Percentiles rank a stretch among this genome's conserved stretches.
These are phyloP conservation scores for Eulemur rufifrons DNA, from an alignment of 2,113 vertebrate genomes.

Conservation along the genomic window DNA sequence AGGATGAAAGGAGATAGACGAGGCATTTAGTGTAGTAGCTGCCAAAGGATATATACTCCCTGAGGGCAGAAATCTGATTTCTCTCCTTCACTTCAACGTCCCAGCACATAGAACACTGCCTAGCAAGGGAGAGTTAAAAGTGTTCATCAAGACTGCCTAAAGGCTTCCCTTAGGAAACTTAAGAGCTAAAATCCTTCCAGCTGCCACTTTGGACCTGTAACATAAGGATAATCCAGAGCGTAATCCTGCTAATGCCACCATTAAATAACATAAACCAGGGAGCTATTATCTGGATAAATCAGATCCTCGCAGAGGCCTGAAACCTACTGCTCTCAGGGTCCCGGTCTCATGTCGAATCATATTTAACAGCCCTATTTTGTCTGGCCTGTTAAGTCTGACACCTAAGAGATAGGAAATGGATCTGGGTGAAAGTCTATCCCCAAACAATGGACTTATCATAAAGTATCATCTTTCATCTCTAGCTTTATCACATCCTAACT, in stretches of 20 bases:
- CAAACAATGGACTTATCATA: background rate
- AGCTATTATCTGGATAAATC: background rate
- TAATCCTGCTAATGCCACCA: background rate
- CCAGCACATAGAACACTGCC: background rate
- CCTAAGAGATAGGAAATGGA: background rate
- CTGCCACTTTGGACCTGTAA: background rate
- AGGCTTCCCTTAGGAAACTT: background rate
- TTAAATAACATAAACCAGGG: background rate
- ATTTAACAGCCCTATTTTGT: background rate
- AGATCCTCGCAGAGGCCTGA: background rate
- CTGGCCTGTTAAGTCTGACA: background rate
- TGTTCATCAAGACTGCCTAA: background rate
- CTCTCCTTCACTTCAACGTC: background rate
- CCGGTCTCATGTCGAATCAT: background rate
- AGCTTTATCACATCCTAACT: background rate
- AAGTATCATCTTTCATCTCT: background rate
- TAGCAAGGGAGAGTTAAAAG: background rate
- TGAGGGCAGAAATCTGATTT: background rate
- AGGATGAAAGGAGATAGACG: background rate
- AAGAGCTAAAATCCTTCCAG: background rate
- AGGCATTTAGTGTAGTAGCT: background rate
- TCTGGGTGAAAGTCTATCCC: background rate
- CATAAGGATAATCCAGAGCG: background rate
- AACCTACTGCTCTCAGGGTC: background rate
- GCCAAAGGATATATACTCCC: background rate